Evolutionary conservation across 2,888 invertebrate genomes (phyloP).

Genomic region (Drosophila parthenogenetica): DNA sequence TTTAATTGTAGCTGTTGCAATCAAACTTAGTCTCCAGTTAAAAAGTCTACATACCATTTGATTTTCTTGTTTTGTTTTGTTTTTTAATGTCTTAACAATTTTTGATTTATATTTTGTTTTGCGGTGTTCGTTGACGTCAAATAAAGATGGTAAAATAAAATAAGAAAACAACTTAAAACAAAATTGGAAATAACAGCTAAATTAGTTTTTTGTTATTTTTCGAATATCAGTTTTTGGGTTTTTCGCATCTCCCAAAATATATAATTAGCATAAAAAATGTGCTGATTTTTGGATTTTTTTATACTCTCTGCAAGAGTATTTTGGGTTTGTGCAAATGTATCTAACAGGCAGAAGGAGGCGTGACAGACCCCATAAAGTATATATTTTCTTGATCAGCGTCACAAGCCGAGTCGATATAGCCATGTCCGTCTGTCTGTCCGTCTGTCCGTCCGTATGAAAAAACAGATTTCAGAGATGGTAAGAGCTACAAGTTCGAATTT

Average conservation of each 20-base stretch:
- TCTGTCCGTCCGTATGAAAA: too few species aligned
- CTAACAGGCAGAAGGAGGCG: too few species aligned
- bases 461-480: too few species aligned
- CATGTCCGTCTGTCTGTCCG: too few species aligned
- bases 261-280: constrained; percentile 79
- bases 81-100: constrained; percentile 20
- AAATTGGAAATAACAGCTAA: constrained; percentile 54
- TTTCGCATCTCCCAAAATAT: constrained; percentile 65
- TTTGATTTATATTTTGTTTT: constrained; percentile 56
- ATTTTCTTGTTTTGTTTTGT: constrained; percentile 5
- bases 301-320: too few species aligned
- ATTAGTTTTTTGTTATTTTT: constrained; percentile 47
- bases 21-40: constrained; percentile 19
- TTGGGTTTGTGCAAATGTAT: too few species aligned
- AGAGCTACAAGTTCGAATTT: too few species aligned
- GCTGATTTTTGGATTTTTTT: constrained; percentile 56
- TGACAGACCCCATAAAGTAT: too few species aligned
- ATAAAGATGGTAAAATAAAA: constrained; percentile 18
- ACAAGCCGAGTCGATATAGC: too few species aligned
- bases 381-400: too few species aligned
- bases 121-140: constrained; percentile 66
- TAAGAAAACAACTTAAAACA: constrained; percentile 50
- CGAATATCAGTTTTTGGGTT: constrained; percentile 54
- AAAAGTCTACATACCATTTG: neutral
- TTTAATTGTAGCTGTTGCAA: constrained; percentile 37